Conservation (phyloP, 2,888 invertebrate genomes). For the Julus scandinavius region DNA sequence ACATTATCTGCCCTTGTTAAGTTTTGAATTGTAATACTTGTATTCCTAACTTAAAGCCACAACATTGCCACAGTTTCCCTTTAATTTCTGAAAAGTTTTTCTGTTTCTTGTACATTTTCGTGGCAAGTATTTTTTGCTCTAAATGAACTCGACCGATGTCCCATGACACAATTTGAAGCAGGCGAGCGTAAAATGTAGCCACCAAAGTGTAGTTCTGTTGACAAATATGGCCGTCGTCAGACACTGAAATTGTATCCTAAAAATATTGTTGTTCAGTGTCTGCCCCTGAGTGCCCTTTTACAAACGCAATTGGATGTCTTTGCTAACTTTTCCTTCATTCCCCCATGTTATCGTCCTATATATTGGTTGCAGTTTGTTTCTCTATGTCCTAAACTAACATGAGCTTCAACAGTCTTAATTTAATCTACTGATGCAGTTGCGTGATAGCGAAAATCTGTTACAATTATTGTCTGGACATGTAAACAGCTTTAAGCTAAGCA, state of each 20-base stretch:
- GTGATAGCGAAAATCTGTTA: conserved; percentile 28
- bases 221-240: conserved; percentile 39
- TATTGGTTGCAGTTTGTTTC: neutral
- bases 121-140: neutral
- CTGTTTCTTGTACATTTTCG: neutral
- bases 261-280: conserved; percentile 42
- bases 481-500: neutral
- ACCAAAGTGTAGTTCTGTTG: conserved; percentile 39
- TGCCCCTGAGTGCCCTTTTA: conserved; percentile 28
- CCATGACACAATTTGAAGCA: conserved; percentile 29
- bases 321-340: conserved; percentile 1
- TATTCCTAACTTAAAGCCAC: too few relatives aligned
- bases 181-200: conserved; percentile 12
- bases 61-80: neutral
- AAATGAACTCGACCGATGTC: conserved; percentile 22
- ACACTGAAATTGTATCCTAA: conserved; percentile 10
- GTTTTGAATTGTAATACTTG: too few relatives aligned
- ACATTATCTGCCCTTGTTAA: too few relatives aligned
- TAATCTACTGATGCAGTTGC: conserved; percentile 39
- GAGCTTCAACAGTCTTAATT: neutral
- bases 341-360: neutral
- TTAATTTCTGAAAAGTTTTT: neutral
- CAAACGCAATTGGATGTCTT: conserved; percentile 32
- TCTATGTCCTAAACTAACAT: conserved; percentile 14
- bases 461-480: neutral